Percentiles rank a stretch among this genome's conserved stretches.
Evolutionary conservation across 2,113 vertebrate genomes (phyloP).

Genomic region (Hoplias malabaricus): DNA sequence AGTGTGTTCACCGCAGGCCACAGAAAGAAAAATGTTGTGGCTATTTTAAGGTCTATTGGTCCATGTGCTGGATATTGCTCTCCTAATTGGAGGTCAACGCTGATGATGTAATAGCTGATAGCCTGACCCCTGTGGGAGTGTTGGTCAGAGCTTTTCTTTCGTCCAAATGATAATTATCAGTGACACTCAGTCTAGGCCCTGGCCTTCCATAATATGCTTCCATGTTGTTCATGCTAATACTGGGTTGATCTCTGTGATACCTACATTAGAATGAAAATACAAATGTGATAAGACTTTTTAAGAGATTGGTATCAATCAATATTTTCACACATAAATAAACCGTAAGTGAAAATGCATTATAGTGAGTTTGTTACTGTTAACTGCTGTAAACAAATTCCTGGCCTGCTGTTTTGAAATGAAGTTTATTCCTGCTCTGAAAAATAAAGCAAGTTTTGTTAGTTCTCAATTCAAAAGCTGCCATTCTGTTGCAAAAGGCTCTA

Average conservation of each 20-base stretch:
- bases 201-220: neutral
- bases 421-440: too few relatives aligned
- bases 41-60: conserved; percentile 22
- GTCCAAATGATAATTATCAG: conserved; percentile 61
- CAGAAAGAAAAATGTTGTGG: neutral
- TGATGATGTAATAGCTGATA: conserved; percentile 59
- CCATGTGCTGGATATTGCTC: conserved; percentile 42
- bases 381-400: too few relatives aligned
- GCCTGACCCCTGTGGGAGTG: conserved; percentile 50
- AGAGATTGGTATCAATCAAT: too few relatives aligned
- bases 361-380: too few relatives aligned
- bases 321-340: too few relatives aligned
- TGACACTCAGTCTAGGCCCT: conserved; percentile 53
- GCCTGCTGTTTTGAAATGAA: too few relatives aligned
- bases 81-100: conserved; percentile 60
- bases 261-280: neutral
- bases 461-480: too few relatives aligned
- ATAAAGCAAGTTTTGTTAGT: too few relatives aligned
- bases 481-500: too few relatives aligned
- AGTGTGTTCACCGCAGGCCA: neutral
- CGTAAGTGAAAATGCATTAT: too few relatives aligned
- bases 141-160: conserved; percentile 65
- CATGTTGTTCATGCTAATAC: neutral
- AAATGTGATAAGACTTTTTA: too few relatives aligned
- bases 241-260: neutral